These are phyloP conservation scores for Eilema depressum DNA, from an alignment of 2,888 invertebrate species.

Conservation along the genomic window DNA sequence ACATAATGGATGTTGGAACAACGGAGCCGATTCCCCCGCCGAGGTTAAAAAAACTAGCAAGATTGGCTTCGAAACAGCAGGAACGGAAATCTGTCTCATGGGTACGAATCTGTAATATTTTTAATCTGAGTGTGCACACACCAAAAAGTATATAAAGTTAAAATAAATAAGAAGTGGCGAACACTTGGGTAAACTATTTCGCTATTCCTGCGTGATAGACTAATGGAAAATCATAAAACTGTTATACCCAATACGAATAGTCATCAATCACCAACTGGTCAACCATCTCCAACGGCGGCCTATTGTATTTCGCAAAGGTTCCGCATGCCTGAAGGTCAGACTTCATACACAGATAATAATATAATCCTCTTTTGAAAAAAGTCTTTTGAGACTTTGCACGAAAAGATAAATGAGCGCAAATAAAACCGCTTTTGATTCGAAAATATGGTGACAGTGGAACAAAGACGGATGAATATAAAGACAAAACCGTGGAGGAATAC, in stretches of 20 bases:
- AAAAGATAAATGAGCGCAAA: constrained; percentile 57
- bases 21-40: constrained; percentile 79
- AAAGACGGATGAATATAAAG: constrained; percentile 64
- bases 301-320: constrained; percentile 10
- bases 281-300: neutral
- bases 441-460: constrained; percentile 64
- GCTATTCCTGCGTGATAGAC: neutral
- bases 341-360: constrained; percentile 21
- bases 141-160: no score
- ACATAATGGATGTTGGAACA: constrained; percentile 62
- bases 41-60: constrained; percentile 79
- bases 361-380: constrained; percentile 18
- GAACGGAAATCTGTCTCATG: constrained; percentile 78
- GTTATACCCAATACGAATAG: neutral
- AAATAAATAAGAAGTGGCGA: neutral
- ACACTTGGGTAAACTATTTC: neutral
- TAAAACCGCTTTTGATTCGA: constrained; percentile 62
- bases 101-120: constrained; percentile 58
- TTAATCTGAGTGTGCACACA: neutral
- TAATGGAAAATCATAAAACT: neutral
- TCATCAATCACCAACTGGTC: neutral
- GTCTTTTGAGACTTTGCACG: constrained; percentile 27
- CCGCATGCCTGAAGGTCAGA: constrained; percentile 18
- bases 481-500: constrained; percentile 68
- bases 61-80: constrained; percentile 68